These are phyloP conservation scores for Hemicordylus capensis DNA, from an alignment of 2,113 vertebrate species.

Conservation along the genomic window DNA sequence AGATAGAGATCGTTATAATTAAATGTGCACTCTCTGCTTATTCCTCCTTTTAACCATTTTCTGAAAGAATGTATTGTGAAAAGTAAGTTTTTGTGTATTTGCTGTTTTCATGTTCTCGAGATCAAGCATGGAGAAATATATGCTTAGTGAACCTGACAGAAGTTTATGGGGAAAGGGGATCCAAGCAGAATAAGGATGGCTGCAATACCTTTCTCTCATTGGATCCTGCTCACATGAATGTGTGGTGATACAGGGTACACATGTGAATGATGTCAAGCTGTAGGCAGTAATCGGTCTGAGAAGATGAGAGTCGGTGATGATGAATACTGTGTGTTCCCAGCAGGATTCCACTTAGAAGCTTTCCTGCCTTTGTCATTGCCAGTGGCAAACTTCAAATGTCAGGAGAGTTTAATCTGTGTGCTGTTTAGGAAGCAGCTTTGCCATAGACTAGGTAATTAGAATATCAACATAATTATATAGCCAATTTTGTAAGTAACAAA, in stretches of 20 bases:
- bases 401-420: not conserved
- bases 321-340: not conserved
- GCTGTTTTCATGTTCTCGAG: not conserved
- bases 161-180: not conserved
- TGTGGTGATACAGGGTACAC: not conserved
- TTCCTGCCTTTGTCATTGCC: not conserved
- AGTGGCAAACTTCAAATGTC: not conserved
- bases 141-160: not conserved
- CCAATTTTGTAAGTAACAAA: not conserved
- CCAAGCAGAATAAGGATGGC: not conserved
- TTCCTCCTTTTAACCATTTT: not conserved
- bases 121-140: not conserved
- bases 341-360: not conserved
- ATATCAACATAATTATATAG: constrained; percentile 27
- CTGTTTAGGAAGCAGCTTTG: constrained; percentile 8
- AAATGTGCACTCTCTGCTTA: not conserved
- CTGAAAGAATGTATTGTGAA: not conserved
- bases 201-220: not conserved
- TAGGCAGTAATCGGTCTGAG: not conserved
- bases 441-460: constrained; percentile 12
- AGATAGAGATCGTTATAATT: not conserved
- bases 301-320: not conserved
- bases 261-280: not conserved
- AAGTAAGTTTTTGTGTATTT: not conserved
- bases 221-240: not conserved